Base-by-base conservation (phyloP, 2,888 invertebrate species). In the Anthophora plumipes region DNA sequence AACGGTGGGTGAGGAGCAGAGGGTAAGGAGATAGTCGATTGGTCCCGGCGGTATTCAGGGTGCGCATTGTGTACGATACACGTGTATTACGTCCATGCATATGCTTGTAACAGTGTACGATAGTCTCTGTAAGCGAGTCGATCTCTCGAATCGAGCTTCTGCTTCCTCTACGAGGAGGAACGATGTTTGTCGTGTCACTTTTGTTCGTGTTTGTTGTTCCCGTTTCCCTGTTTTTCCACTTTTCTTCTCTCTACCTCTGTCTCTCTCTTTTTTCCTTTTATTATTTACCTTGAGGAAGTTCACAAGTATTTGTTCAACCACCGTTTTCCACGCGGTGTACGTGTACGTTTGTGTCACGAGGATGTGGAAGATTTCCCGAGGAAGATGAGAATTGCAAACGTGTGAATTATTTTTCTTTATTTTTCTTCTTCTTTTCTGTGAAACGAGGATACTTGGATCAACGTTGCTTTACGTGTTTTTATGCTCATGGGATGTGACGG, bases 1-100 rank as follows among this genome's bases (percentile, higher is more conserved):
- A 75, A 77, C 20, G 22, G 50, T 52, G 48, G 76, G 60, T 9
- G 50, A 79, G 87, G 88, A 89, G 86, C 25, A 0, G 9, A 11
- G 14, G 17, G 11, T 11, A 7, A 25, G 61, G 63, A 17, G 59
- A 4, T 89, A 84, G 89, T 88, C 90, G 91, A 92, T 93, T 93
- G 92, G 92, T 93, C 92, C 93, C 92, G 91, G 90, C 89, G 91
- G 90, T 90, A 90, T 85, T 92, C 85, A 91, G 90, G 90, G 89
- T 90, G 91, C 87, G 89, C 81, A 72, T 48, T 43, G 57, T 70
- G 68, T 63, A 64, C 67, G 68, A 72, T 31, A 54, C 64, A 37
- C 48, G 37, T n/a, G n/a, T n/a, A n/a, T n/a, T 75, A 50, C 48
- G n/a, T 77, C 64, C 41, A 70, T 59, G 55, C 48, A 52, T 20